phyloP scores from a whole-genome alignment of 2,888 invertebrate genomes.

The Agrochola litura region DNA sequence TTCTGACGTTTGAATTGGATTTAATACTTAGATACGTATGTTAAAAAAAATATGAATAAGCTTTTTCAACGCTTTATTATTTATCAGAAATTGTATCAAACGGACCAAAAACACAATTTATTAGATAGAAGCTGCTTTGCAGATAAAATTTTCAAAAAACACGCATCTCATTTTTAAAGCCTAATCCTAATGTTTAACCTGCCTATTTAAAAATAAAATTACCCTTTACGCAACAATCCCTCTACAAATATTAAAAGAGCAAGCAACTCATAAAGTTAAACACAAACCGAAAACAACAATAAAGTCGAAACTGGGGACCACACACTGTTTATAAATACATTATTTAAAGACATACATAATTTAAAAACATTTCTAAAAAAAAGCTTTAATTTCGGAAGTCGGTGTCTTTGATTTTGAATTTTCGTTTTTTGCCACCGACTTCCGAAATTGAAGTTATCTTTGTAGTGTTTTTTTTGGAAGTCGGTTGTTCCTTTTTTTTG shows the following conservation, averaged over 20 bases:
- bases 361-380: constrained; percentile 17
- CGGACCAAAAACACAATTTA: too few species aligned
- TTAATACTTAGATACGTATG: background rate
- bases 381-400: too few species aligned
- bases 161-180: background rate
- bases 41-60: background rate
- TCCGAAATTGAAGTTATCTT: too few species aligned
- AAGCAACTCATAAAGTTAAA: constrained; percentile 11
- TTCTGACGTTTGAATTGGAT: background rate
- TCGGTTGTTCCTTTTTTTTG: too few species aligned
- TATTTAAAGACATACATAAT: background rate
- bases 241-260: constrained; percentile 19
- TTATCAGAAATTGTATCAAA: background rate
- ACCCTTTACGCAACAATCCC: constrained; percentile 10
- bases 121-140: background rate
- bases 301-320: background rate
- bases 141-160: background rate
- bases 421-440: too few species aligned
- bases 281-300: constrained; percentile 10
- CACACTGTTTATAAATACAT: background rate
- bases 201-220: background rate
- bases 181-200: too few species aligned
- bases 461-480: too few species aligned
- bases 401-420: too few species aligned
- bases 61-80: background rate